Base-by-base conservation (phyloP, 2,888 invertebrate genomes). In the Sphaerolaimus hirsutus region DNA sequence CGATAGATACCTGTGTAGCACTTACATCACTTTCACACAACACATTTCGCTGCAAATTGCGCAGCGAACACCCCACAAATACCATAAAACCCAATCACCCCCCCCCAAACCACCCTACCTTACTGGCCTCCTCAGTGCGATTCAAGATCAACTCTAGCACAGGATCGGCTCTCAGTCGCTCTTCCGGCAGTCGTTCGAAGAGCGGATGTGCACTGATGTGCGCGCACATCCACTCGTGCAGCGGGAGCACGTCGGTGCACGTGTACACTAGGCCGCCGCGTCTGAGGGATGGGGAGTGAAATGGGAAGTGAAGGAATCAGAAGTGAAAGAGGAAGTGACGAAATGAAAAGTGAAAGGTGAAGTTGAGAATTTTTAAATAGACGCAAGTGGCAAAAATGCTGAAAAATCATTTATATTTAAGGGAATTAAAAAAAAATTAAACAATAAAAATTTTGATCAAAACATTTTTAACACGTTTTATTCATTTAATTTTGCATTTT, bases 111-210 rank as follows among this genome's bases (percentile, higher is more conserved):
- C n/a, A n/a, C n/a, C n/a, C n/a, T n/a, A n/a, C n/a, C n/a, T n/a
- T 97, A 65, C 91, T 79, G 0, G 93, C 97, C 70, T 97, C 97
- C 69, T 97, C 97, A 40, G 91, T 83, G 61, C 83, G 82, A 59
- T 79, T 79, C 62, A 76, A 83, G 7, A 97, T 69, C 65, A 86
- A 80, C 5, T 78, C 77, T n/a, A 87, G 75, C 47, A 93, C 76
- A 1, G 77, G 76, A 71, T 97, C 63, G 29, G 7, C 29, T 7
- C 7, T 14, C 37, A 81, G 69, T 62, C 83, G 77, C n/a, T 76
- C 72, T 19, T 78, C 74, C 26, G 70, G 50, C 46, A 89, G 65
- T 57, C 74, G 71, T 63, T 77, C 71, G 71, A 91, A 97, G 45
- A 93, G 69, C 17, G 86, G 83, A 71, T 93, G 91, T 52, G 79